Evolutionary conservation across 2,113 vertebrate species (phyloP), one percentile per base, ranked within the genome.

Genomic region (Okapia johnstoni): DNA sequence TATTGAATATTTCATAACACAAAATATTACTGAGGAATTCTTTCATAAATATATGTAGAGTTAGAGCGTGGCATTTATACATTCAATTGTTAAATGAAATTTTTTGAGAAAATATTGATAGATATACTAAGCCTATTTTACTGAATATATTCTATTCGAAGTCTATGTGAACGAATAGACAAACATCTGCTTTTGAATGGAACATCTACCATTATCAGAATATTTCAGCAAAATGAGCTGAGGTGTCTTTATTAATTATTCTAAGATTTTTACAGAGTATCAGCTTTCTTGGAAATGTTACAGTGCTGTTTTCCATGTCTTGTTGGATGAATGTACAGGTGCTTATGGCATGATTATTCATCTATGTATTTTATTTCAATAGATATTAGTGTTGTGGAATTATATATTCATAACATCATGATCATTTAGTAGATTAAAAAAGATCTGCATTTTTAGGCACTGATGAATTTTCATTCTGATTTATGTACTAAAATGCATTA

Each of bases 401-500:
- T 88, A 7, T 46, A 0, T 81, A 85, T 79, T 84, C 94, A 77
- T 85, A 92, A 80, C 55, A 30, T 9, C 6, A 16, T 19, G 26
- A 93, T 88, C 12, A 80, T 91, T 90, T 93, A 93, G 28, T 89
- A 58, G 76, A 85, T 95, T 60, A 66, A 84, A 55, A 88, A 81
- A 96, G 70, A 58, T n/a, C 4, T 43, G 7, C 58, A 12, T 30
- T 91, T 96, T 92, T 55, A 79, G 19, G 3, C 54, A 77, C n/a
- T 48, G 92, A 63, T 93, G 3, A 46, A 73, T 84, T 93, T 96
- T 81, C 19, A 81, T 94, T 63, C 4, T 88, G 19, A 7, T 88
- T 73, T 90, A 89, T 48, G 25, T 63, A 76, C 70, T 93, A 84
- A 92, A 94, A 83, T 90, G 7, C 12, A 58, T 84, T 96, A 52